Percentiles rank a stretch among this genome's conserved stretches.
Evolutionary conservation across 2,113 vertebrate species (phyloP).

Genomic region (Rhipidura dahli): DNA sequence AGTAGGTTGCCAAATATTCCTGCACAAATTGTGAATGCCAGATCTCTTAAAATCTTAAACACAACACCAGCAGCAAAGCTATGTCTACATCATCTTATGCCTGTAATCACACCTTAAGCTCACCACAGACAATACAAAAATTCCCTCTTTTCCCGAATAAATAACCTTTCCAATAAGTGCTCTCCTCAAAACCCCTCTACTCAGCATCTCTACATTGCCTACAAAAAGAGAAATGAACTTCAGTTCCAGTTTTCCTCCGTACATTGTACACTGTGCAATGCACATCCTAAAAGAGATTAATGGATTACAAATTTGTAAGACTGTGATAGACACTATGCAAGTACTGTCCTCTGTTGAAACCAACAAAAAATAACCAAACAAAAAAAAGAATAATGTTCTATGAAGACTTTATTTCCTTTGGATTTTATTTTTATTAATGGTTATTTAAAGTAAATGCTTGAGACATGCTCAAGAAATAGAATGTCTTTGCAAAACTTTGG

Average conservation of each 20-base stretch:
- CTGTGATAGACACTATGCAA: not conserved
- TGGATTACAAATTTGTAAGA: not conserved
- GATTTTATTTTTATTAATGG: not conserved
- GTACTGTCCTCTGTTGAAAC: not conserved
- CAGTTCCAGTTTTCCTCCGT: not conserved
- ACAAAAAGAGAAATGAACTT: not conserved
- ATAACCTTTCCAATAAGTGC: not conserved
- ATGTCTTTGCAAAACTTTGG: not conserved
- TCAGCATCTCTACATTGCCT: not conserved
- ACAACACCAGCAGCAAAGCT: not conserved
- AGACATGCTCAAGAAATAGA: not conserved
- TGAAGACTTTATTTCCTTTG: not conserved
- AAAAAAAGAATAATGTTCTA: not conserved
- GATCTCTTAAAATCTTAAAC: not conserved
- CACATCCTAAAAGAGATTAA: not conserved
- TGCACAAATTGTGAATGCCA: not conserved
- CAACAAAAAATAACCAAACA: too few species aligned
- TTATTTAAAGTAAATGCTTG: not conserved
- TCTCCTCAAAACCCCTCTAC: not conserved
- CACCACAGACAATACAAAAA: not conserved
- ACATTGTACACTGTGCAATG: not conserved
- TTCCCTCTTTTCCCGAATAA: not conserved
- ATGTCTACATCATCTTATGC: not conserved
- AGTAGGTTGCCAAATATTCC: not conserved
- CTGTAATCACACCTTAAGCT: not conserved